Conservation (phyloP, 92 coral and sea anemone species). For the Pocillopora grandis region DNA sequence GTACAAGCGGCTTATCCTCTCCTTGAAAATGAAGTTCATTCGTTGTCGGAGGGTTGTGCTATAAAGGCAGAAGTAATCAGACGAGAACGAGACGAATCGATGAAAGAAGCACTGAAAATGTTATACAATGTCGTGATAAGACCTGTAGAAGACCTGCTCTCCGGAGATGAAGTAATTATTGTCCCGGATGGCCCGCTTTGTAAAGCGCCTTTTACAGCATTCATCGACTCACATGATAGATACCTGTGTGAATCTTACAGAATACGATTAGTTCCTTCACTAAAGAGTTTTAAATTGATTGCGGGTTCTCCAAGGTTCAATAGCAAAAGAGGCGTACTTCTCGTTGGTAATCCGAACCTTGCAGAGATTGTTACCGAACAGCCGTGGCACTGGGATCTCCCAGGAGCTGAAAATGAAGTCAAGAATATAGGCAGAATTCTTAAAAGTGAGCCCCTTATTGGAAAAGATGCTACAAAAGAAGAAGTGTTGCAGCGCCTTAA, state of each 20-base stretch:
- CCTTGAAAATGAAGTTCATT: background rate
- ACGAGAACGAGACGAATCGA: background rate
- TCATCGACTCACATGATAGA: background rate
- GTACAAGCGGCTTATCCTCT: background rate
- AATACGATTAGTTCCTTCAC: background rate
- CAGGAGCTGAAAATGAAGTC: constrained; percentile 2
- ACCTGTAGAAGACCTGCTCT: background rate
- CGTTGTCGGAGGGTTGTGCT: background rate
- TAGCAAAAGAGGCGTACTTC: background rate
- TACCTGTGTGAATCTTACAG: constrained; percentile 5
- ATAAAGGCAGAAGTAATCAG: background rate
- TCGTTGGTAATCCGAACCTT: background rate
- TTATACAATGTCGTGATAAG: background rate
- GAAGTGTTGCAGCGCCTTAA: constrained; percentile 1
- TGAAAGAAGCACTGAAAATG: background rate
- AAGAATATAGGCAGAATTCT: background rate
- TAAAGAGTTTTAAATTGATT: background rate
- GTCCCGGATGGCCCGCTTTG: constrained; percentile 6
- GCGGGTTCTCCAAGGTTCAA: background rate
- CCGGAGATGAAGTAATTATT: background rate
- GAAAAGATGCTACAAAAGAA: background rate
- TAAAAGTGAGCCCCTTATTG: background rate
- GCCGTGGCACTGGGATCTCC: background rate
- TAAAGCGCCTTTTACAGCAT: background rate
- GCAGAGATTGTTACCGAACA: background rate